These are phyloP conservation scores for Agonum fuliginosum DNA, from an alignment of 2,888 invertebrate genomes.

Conservation along the genomic window DNA sequence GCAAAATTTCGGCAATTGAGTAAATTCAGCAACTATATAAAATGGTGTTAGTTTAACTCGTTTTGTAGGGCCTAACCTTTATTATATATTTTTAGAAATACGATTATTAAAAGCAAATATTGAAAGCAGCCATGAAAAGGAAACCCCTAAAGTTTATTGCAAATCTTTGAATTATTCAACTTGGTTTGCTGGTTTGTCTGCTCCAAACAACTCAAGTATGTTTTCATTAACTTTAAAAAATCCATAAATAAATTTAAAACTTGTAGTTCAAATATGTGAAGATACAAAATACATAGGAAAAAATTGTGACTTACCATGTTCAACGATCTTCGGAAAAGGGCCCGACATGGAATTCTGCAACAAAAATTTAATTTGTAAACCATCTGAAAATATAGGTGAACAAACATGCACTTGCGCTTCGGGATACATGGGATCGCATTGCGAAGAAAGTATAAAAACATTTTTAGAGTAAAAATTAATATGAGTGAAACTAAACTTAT, in stretches of 20 bases:
- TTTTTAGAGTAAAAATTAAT: not conserved
- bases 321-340: slow-evolving; percentile 44
- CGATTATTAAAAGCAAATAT: not conserved
- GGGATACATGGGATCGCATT: slow-evolving; percentile 62
- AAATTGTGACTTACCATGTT: slow-evolving; percentile 62
- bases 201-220: not conserved
- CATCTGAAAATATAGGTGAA: not conserved
- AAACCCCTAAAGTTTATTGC: not conserved
- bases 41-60: too few species aligned
- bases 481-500: not conserved
- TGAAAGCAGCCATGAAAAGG: not conserved
- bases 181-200: not conserved
- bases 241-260: not conserved
- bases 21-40: too few species aligned
- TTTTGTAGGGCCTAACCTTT: too few species aligned
- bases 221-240: not conserved
- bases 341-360: slow-evolving; percentile 60
- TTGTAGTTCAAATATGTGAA: slow-evolving; percentile 19
- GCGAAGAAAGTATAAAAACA: slow-evolving; percentile 57
- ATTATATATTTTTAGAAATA: slow-evolving; percentile 19
- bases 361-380: slow-evolving; percentile 61
- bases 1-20: too few species aligned
- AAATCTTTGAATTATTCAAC: not conserved
- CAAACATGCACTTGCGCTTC: slow-evolving; percentile 62
- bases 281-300: slow-evolving; percentile 59